phyloP scores from a whole-genome alignment of 2,113 vertebrate species.

The Formicarius rufipectus region DNA sequence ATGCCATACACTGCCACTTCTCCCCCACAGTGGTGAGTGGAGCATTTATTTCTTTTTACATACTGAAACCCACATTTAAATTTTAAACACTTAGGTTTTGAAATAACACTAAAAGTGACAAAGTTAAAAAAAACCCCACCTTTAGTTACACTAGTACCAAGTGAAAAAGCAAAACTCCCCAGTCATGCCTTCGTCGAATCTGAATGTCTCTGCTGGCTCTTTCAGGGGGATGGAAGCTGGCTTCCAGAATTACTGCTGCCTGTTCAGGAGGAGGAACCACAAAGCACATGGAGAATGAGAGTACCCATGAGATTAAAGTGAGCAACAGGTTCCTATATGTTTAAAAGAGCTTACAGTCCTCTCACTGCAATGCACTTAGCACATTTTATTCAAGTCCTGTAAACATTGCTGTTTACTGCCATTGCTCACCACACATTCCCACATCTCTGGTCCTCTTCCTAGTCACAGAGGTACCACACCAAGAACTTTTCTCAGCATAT shows the following conservation, averaged over 20 bases:
- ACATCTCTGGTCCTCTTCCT: not conserved
- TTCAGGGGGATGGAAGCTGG: not conserved
- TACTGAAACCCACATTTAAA: not conserved
- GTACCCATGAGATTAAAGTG: not conserved
- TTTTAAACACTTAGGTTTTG: not conserved
- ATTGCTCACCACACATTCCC: not conserved
- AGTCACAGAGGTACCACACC: not conserved
- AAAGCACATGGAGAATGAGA: not conserved
- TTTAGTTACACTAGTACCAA: not conserved
- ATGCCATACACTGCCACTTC: not conserved
- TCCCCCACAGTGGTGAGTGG: not conserved
- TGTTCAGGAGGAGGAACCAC: not conserved
- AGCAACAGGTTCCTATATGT: not conserved
- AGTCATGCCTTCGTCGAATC: not conserved
- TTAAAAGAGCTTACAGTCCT: rapidly evolving
- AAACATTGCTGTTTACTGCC: not conserved
- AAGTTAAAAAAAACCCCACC: not conserved
- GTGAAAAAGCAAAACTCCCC: not conserved
- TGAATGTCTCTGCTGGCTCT: not conserved
- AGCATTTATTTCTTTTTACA: not conserved
- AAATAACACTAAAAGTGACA: not conserved
- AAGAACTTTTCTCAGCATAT: not conserved
- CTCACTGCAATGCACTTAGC: rapidly evolving
- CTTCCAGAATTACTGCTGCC: not conserved
- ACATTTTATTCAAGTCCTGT: not conserved